phyloP scores from a whole-genome alignment of 2,797 vertebrate species.

The Aselliscus stoliczkanus region DNA sequence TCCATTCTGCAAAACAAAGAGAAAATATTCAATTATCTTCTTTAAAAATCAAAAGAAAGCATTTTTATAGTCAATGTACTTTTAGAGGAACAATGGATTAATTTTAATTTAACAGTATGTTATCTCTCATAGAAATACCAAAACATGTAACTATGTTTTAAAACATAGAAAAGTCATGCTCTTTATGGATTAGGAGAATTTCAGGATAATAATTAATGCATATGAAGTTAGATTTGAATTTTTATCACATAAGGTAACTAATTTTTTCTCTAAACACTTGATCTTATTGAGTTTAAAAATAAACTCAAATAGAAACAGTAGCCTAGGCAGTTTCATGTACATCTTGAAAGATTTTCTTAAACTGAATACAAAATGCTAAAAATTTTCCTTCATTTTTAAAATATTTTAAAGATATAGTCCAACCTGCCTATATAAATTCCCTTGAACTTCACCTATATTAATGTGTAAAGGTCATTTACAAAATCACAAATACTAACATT shows the following conservation, averaged over 20 bases:
- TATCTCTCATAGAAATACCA: background rate
- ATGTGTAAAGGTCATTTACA: background rate
- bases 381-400: constrained; percentile 8
- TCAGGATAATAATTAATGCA: background rate
- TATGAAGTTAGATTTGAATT: constrained; percentile 9
- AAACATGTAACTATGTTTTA: background rate
- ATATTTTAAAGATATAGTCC: background rate
- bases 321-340: background rate
- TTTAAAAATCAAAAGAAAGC: background rate
- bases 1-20: constrained; percentile 81
- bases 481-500: background rate
- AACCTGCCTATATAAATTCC: background rate
- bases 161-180: background rate
- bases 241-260: background rate
- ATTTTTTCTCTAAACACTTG: background rate
- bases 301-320: background rate
- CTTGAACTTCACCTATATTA: background rate
- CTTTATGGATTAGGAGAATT: background rate
- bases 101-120: constrained; percentile 9
- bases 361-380: background rate
- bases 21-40: background rate
- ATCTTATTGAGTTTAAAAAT: background rate
- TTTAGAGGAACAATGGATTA: background rate
- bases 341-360: background rate
- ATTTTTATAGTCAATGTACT: background rate